Evolutionary conservation across 2,797 vertebrate genomes (phyloP).

Genomic region (Poliocrania exsul): DNA sequence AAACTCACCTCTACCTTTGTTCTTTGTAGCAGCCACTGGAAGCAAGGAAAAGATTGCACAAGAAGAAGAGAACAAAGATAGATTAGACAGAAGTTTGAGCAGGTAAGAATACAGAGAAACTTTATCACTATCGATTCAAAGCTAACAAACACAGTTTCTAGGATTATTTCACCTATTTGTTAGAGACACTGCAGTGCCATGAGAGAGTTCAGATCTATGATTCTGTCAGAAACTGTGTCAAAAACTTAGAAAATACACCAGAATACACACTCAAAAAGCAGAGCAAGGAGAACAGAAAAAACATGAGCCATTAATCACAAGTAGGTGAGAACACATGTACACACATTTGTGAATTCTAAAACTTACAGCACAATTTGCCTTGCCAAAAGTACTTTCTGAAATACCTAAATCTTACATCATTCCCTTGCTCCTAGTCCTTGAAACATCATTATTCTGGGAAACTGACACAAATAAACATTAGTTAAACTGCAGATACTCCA

Average conservation of each 20-base stretch:
- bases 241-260: slow-evolving; percentile 22
- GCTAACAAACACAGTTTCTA: background rate
- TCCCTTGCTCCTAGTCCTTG: background rate
- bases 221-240: slow-evolving; percentile 16
- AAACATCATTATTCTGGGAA: background rate
- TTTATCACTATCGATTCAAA: slow-evolving; percentile 41
- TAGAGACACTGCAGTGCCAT: background rate
- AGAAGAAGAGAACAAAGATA: slow-evolving; percentile 82
- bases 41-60: slow-evolving; percentile 85
- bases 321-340: background rate
- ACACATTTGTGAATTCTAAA: background rate
- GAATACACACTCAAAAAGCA: background rate
- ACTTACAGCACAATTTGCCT: background rate
- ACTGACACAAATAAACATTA: background rate
- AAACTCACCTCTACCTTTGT: slow-evolving; percentile 96
- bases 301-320: background rate
- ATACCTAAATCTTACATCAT: background rate
- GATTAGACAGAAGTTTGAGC: slow-evolving; percentile 78
- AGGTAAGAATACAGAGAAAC: slow-evolving; percentile 55
- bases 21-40: slow-evolving; percentile 95
- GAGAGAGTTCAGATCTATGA: background rate
- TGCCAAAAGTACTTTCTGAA: background rate
- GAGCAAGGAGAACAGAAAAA: background rate
- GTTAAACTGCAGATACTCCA: background rate
- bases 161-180: slow-evolving; percentile 38